Evolutionary conservation across 1,140 invertebrate genomes (phyloP), one percentile per base, ranked within the genome.

Genomic region (Cyrtorhinus lividipennis): DNA sequence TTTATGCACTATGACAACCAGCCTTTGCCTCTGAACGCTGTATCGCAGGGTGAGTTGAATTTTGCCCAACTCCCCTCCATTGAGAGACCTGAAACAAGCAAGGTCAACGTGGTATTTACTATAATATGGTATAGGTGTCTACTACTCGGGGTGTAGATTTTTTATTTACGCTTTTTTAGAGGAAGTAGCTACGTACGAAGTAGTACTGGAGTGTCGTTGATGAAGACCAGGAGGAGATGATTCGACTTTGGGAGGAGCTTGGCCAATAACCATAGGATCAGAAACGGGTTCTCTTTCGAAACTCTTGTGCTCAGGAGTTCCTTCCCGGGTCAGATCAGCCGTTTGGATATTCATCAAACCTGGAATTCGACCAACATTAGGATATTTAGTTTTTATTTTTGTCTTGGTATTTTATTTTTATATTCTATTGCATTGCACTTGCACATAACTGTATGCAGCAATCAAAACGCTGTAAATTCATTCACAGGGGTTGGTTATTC

Each of bases 1-100:
- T 80, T 90, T 91, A 72, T 95, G 90, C 0, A 95, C 81, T 20
- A 89, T 85, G 53, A 94, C 78, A 61, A 86, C 79, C 0, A 95
- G 76, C 65, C 84, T 83, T 71, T 92, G 88, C 59, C 90, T 77
- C 66, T 84, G 84, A 26, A 84, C 78, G 68, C 87, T 92, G 74
- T 93, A 95, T 26, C 85, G 81, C n/a, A 94, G 75, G 1, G 90
- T 90, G 38, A 95, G 71, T 70, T 93, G 85, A 63, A 95, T 89
- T 61, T 86, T 80, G 0, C 90, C 87, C 27, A 89, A 73, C 27
- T 83, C 84, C 30, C 80, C 77, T 66, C 84, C 84, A 2, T 85
- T 85, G 57, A 57, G 2, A 45, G 65, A 67, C 57, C 62, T 64
- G 62, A 61, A 66, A 61, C 30, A 38, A 38, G 15, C 30, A 38